Evolutionary conservation across 2,797 vertebrate species (phyloP).

Genomic region (Chaunax sp.): DNA sequence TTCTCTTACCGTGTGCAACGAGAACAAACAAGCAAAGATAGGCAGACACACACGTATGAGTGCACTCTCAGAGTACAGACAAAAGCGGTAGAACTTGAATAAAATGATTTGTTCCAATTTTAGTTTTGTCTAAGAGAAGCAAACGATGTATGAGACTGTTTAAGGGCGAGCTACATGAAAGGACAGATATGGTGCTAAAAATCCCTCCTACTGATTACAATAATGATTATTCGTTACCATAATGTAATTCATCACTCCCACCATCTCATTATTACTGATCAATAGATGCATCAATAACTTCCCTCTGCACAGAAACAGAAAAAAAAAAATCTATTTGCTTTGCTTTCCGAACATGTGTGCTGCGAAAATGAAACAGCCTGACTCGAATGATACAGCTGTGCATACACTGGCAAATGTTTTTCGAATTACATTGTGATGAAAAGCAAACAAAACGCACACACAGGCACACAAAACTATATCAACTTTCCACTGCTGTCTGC

Average conservation of each 20-base stretch:
- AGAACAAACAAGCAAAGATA: no score
- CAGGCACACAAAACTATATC: slow-evolving; percentile 9
- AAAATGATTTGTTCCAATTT: no score
- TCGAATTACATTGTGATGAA: slow-evolving; percentile 57
- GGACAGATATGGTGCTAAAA: no score
- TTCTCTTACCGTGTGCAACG: background rate
- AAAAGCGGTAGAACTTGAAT: no score
- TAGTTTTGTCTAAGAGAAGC: no score
- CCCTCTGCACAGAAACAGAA: slow-evolving; percentile 3
- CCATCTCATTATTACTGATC: slow-evolving; percentile 2
- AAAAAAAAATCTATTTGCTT: slow-evolving; percentile 34
- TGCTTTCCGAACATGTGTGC: slow-evolving; percentile 31
- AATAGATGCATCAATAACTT: background rate
- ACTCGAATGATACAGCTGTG: slow-evolving; percentile 59
- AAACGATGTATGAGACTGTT: no score
- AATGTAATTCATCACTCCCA: background rate
- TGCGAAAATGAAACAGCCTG: slow-evolving; percentile 44
- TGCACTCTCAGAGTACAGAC: no score
- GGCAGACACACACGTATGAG: no score
- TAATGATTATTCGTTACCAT: no score
- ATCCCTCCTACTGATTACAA: no score
- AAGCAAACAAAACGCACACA: slow-evolving; percentile 51
- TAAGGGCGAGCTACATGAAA: no score
- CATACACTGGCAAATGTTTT: slow-evolving; percentile 61
- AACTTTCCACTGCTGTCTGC: slow-evolving; percentile 34